Percentiles rank a stretch among this genome's conserved stretches.
Evolutionary conservation across 2,888 invertebrate species (phyloP).

Genomic region (Holacanthella duospinosa): DNA sequence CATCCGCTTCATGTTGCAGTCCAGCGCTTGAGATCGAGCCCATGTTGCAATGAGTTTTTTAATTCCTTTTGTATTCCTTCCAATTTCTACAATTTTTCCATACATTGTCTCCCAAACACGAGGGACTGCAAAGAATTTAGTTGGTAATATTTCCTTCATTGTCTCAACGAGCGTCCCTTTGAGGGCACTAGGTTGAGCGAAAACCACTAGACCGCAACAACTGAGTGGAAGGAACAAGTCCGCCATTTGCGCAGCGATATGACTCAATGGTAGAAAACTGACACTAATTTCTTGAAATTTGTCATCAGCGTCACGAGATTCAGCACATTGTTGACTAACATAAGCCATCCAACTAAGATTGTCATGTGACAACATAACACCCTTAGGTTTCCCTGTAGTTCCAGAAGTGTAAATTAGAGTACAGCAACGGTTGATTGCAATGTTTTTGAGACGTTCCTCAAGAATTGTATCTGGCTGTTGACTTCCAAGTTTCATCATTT

Average conservation of each 20-base stretch:
- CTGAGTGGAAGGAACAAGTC: constrained; percentile 43
- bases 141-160: constrained; percentile 65
- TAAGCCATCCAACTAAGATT: constrained; percentile 63
- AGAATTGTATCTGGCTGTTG: constrained; percentile 58
- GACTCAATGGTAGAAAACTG: constrained; percentile 75
- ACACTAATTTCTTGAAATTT: constrained; percentile 49
- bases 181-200: constrained; percentile 78
- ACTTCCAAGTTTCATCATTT: constrained; percentile 60
- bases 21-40: constrained; percentile 59
- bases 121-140: constrained; percentile 75
- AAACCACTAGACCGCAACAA: constrained; percentile 59
- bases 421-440: constrained; percentile 72
- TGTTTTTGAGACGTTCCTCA: constrained; percentile 54
- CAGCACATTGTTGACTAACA: constrained; percentile 49
- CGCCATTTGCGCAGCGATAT: constrained; percentile 74
- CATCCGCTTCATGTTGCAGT: constrained; percentile 54
- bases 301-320: constrained; percentile 46
- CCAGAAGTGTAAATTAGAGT: constrained; percentile 79
- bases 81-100: constrained; percentile 68
- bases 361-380: constrained; percentile 85
- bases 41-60: constrained; percentile 62
- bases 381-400: constrained; percentile 79
- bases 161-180: constrained; percentile 67
- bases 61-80: constrained; percentile 56
- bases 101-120: constrained; percentile 88